A percentile compares a stretch with the other conserved stretches of the same genome.
Conservation (phyloP, 30 jellyfish, hydroid and myxozoan species). For the Aurelia sp. region DNA sequence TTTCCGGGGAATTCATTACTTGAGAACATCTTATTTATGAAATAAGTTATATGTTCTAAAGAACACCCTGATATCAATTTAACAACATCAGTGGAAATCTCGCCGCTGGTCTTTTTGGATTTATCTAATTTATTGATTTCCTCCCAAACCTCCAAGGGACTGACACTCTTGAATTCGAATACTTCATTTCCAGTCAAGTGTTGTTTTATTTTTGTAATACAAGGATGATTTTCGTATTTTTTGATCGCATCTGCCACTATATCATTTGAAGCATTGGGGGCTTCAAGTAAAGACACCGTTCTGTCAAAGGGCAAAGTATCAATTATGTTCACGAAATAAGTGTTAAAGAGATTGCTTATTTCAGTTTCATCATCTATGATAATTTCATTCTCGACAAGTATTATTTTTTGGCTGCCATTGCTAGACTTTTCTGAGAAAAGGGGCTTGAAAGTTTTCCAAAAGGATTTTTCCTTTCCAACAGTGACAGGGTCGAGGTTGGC, state of each 20-base stretch:
- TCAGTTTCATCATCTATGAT: slow-evolving; percentile 6
- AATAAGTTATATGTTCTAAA: neutral
- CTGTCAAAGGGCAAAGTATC: neutral
- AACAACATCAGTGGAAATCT: neutral
- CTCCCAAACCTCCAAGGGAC: slow-evolving; percentile 1
- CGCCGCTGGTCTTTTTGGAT: slow-evolving; percentile 1
- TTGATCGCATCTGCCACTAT: neutral
- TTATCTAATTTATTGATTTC: neutral
- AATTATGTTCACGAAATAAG: slow-evolving; percentile 23
- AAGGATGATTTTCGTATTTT: neutral
- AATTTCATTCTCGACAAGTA: neutral
- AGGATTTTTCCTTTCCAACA: neutral
- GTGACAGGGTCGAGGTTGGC: no score
- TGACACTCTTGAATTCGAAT: neutral
- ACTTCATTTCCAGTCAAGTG: neutral
- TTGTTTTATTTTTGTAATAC: neutral
- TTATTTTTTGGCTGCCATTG: no score
- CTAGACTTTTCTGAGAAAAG: slow-evolving; percentile 1
- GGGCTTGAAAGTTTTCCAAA: slow-evolving; percentile 26
- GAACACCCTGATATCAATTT: slow-evolving; percentile 3
- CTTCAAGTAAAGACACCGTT: neutral
- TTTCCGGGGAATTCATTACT: no score
- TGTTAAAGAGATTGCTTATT: slow-evolving; percentile 2
- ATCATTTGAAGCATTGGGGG: neutral
- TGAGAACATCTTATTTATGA: neutral